Evolutionary conservation across 2,888 invertebrate species (phyloP).

Genomic region (Dryobotodes eremita): DNA sequence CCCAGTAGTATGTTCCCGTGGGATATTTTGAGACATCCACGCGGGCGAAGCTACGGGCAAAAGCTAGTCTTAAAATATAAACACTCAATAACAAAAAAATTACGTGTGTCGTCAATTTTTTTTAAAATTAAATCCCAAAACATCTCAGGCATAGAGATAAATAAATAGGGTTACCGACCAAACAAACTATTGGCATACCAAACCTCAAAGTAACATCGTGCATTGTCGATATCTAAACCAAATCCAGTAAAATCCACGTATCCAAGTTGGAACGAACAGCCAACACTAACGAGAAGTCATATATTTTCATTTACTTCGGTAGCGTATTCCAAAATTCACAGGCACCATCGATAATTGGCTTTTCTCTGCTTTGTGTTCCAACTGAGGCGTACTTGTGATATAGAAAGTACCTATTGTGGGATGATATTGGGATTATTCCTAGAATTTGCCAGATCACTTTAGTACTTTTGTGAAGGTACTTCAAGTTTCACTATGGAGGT

Average conservation of each 20-base stretch:
- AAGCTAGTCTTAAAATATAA: background rate
- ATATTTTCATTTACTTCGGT: constrained; percentile 66
- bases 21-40: too few relatives aligned
- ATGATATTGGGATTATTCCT: constrained; percentile 3
- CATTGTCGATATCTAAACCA: constrained; percentile 48
- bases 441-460: background rate
- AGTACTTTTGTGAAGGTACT: background rate
- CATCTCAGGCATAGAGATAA: background rate
- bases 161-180: background rate
- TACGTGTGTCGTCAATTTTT: background rate
- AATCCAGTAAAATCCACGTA: constrained; percentile 40
- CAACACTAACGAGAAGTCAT: constrained; percentile 62
- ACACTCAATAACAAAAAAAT: background rate
- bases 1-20: too few relatives aligned
- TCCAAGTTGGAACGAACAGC: constrained; percentile 50
- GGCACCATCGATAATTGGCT: constrained; percentile 65
- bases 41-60: too few relatives aligned
- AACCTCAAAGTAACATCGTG: constrained; percentile 6
- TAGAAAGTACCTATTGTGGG: background rate
- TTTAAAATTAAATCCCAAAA: background rate
- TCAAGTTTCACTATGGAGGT: background rate
- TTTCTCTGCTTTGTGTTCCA: constrained; percentile 58
- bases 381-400: constrained; percentile 11
- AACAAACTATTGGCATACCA: constrained; percentile 9
- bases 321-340: constrained; percentile 55